phyloP scores from a whole-genome alignment of 2,797 vertebrate genomes.

The Amazona ochrocephala region DNA sequence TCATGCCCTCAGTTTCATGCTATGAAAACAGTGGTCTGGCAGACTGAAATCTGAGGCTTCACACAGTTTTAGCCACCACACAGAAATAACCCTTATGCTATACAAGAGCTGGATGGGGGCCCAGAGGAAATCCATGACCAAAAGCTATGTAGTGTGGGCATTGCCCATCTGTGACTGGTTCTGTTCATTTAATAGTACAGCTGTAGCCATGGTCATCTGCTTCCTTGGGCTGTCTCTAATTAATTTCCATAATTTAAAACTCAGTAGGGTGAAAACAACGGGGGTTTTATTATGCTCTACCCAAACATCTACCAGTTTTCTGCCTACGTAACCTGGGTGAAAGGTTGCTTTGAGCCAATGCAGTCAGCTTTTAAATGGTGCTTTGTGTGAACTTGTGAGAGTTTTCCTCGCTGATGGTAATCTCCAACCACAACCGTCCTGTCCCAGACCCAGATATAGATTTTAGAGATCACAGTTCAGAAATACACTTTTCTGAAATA shows the following conservation, averaged over 20 bases:
- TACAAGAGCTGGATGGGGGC: not conserved
- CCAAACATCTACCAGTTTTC: not conserved
- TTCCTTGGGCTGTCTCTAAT: not conserved
- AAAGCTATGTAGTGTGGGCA: not conserved
- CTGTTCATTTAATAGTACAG: not conserved
- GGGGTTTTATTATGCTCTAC: not conserved
- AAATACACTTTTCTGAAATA: not conserved
- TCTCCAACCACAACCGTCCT: not conserved
- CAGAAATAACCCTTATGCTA: not conserved
- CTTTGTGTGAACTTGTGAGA: conserved; percentile 1
- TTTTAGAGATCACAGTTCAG: not conserved
- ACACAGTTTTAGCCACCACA: not conserved
- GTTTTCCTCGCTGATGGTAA: not conserved
- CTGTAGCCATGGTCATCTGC: not conserved
- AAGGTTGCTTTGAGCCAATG: not conserved
- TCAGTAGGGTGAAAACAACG: not conserved
- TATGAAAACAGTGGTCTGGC: not conserved
- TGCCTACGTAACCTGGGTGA: not conserved
- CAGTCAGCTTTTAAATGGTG: not conserved
- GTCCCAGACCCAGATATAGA: not conserved
- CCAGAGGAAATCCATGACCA: not conserved
- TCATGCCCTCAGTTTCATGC: accelerated
- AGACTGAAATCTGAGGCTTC: conserved; percentile 11
- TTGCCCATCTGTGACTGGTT: not conserved
- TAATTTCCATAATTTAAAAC: conserved; percentile 11